Evolutionary conservation across 37 sponge, comb jelly and placozoan species (phyloP), one percentile per base, ranked within the genome.

Genomic region (Dysidea cf. avara): DNA sequence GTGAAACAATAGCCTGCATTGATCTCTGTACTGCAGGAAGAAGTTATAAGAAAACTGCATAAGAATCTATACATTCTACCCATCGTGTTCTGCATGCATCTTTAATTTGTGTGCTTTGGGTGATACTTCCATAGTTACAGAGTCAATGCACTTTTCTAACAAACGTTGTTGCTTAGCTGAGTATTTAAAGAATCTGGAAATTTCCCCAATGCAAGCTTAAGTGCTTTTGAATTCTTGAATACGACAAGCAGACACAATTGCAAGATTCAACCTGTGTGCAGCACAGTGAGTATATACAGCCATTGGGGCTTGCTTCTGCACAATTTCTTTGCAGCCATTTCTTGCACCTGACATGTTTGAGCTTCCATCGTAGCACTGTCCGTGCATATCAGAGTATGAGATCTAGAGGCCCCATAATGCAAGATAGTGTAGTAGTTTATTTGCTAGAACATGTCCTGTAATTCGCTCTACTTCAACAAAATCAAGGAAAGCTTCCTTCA

Each of bases 321-420:
- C 66, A 61, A 74, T 57, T 35, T 68, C 52, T 34, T 29, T 58
- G 39, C 60, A 65, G 28, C 83, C 83, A 49, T 61, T 66, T 38
- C 51, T 46, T 30, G 83, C 72, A 28, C 76, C 75, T 43, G 76
- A 47, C 83, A 82, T 82, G 58, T 72, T 78, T 16, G 75, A 72
- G 21, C 79, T 74, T n/a, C 79, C 79, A 38, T 85, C 80, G 46
- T 85, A 85, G 17, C 75, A 71, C 53, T 85, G 86, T 14, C 74
- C 86, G 11, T 74, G 58, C 49, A 71, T 53, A 35, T 85, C 43
- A 5, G 29, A 3, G 0, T 56, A 46, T 18, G 68, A 39, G n/a
- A n/a, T n/a, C n/a, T n/a, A 39, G 2, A 85, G 25, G 31, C 75
- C 74, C 40, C 46, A 57, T 14, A 69, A 25, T 32, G 58, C 51